Evolutionary conservation across 2,797 vertebrate species (phyloP).

Genomic region (Centroberyx gerrardi): DNA sequence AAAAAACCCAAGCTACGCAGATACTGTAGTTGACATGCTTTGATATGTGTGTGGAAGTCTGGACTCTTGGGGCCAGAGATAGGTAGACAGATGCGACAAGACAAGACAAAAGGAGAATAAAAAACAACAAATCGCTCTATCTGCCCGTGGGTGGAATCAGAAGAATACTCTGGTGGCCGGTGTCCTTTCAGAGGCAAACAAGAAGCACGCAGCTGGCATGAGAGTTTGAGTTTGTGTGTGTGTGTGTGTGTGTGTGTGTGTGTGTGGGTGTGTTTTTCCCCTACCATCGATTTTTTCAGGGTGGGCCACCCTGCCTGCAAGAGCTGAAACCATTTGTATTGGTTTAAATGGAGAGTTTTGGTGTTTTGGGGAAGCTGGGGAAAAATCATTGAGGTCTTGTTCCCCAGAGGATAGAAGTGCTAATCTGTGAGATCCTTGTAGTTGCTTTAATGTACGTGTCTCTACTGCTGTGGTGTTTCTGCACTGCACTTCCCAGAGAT

Average conservation of each 20-base stretch:
- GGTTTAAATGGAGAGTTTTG: not conserved
- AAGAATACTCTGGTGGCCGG: not conserved
- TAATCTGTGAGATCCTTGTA: no score
- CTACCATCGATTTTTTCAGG: no score
- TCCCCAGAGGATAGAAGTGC: no score
- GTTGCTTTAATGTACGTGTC: no score
- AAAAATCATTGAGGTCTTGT: no score
- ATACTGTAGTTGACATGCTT: conserved; percentile 24
- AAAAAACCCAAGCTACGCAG: no score
- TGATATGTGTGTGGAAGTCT: conserved; percentile 34
- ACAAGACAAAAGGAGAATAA: conserved; percentile 29
- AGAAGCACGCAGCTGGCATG: not conserved
- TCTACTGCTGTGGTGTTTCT: no score
- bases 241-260: conserved; percentile 1
- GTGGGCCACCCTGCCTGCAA: no score
- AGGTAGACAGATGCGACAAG: conserved; percentile 32
- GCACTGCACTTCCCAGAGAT: no score
- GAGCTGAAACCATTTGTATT: no score
- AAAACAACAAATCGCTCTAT: conserved; percentile 21
- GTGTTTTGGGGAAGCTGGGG: no score
- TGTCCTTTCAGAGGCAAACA: conserved; percentile 9
- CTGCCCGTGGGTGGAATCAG: not conserved
- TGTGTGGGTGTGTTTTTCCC: not conserved
- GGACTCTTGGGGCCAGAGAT: conserved; percentile 40
- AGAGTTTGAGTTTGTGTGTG: not conserved